Evolutionary conservation across 2,797 vertebrate species (phyloP), one percentile per base, ranked within the genome.

Genomic region (Scleropages formosus): DNA sequence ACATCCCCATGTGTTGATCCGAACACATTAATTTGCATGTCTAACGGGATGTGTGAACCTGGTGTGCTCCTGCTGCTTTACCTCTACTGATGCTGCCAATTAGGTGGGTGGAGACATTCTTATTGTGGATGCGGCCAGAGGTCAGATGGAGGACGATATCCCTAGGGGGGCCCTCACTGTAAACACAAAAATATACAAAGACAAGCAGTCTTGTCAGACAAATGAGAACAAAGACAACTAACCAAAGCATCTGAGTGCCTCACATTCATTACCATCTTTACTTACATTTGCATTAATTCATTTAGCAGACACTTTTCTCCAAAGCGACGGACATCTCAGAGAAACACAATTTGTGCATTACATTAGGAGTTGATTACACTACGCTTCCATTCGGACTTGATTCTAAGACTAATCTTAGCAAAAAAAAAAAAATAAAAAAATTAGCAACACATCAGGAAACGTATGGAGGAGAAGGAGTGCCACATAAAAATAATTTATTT

Each of bases 31-130:
- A 58, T 63, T 31, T 46, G 64, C 70, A 65, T 39, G 31, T n/a
- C n/a, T 6, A 39, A 39, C 56, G 39, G n/a, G 44, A 24, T 74
- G 58, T 27, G 47, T 58, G 4, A n/a, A 58, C 3, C 18, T 4
- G 4, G 3, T 7, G 53, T 13, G 15, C 26, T 39, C 9, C 6
- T 7, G 8, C 51, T 13, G 53, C 63, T 8, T 22, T 56, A 97
- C 97, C 96, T 94, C 93, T 93, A 78, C 90, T 92, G 77, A 99
- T 97, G 91, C 93, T 98, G 69, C 96, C 97, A 15, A 98, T 95
- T 0, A 98, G 92, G 77, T 98, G 98, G 74, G 98, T 99, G 67
- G 97, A 99, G 62, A 99, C 96, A 0, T 98, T 98, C 87, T 99
- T 98, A 88, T 99, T 98, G 89, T 98, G 98, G 81, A 97, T 98